Percentiles rank a stretch among this genome's conserved stretches.
phyloP scores from a whole-genome alignment of 2,797 vertebrate species.

The Eulemur coronatus region DNA sequence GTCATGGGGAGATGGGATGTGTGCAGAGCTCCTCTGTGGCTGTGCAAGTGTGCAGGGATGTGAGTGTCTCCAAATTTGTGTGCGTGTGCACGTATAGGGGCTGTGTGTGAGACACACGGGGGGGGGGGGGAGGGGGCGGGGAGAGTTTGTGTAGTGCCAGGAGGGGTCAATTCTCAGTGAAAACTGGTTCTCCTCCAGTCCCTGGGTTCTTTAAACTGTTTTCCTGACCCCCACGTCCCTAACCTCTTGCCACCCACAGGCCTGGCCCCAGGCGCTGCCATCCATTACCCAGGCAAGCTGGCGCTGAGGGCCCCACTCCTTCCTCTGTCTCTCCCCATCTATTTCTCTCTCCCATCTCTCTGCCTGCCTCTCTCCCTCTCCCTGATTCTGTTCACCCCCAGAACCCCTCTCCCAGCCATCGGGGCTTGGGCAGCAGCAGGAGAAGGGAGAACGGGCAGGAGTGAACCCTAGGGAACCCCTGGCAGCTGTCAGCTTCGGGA shows the following conservation, averaged over 20 bases:
- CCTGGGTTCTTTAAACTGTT: not conserved
- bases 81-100: not conserved
- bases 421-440: not conserved
- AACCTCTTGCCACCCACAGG: not conserved
- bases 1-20: not conserved
- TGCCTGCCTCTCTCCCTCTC: not conserved
- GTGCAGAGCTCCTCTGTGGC: not conserved
- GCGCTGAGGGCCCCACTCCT: not conserved
- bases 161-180: constrained; percentile 1
- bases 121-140: too few species aligned
- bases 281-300: constrained; percentile 21
- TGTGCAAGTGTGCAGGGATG: not conserved
- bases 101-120: not conserved
- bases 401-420: not conserved
- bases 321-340: not conserved
- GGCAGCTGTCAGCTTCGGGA: constrained; percentile 49
- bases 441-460: not conserved
- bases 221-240: not conserved
- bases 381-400: not conserved
- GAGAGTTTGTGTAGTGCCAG: not conserved
- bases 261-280: not conserved
- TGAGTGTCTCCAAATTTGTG: not conserved
- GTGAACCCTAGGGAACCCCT: not conserved
- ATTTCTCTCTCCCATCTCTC: not conserved
- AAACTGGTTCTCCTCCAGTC: constrained; percentile 1